Percentiles rank a stretch among this genome's conserved stretches.
phyloP scores from a whole-genome alignment of 2,888 invertebrate genomes.

The Synergus japonicus region DNA sequence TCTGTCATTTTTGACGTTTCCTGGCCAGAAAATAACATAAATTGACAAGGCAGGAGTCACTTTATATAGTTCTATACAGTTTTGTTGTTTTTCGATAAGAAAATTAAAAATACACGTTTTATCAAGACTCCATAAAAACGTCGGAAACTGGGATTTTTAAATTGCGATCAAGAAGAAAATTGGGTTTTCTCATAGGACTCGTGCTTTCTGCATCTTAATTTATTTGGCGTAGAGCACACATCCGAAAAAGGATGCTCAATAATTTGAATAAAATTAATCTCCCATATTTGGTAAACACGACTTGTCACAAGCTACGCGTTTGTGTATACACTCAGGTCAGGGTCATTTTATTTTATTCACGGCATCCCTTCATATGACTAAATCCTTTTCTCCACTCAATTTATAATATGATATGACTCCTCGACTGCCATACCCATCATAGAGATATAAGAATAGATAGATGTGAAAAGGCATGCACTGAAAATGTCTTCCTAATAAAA shows the following conservation, averaged over 20 bases:
- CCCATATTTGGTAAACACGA: constrained; percentile 10
- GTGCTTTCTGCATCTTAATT: not conserved
- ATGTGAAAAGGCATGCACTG: too few relatives aligned
- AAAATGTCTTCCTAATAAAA: too few relatives aligned
- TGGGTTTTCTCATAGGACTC: not conserved
- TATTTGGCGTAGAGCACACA: not conserved
- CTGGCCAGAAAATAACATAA: not conserved
- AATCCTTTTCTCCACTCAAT: too few relatives aligned
- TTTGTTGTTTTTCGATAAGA: not conserved
- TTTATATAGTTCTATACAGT: not conserved
- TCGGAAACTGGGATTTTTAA: not conserved
- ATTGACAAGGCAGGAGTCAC: not conserved
- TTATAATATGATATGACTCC: too few relatives aligned
- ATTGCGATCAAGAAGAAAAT: not conserved
- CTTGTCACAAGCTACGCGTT: not conserved
- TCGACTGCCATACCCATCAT: too few relatives aligned
- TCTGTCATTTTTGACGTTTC: not conserved
- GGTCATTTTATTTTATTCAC: constrained; percentile 5
- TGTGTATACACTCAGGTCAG: constrained; percentile 9
- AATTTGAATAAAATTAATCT: constrained; percentile 23
- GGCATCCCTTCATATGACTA: too few relatives aligned
- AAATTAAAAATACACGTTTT: not conserved
- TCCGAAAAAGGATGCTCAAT: constrained; percentile 13
- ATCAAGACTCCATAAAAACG: not conserved
- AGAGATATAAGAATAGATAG: too few relatives aligned